Percentiles rank a stretch among this genome's conserved stretches.
Conservation (phyloP, 2,113 vertebrate genomes). For the Triplophysa rosa region DNA sequence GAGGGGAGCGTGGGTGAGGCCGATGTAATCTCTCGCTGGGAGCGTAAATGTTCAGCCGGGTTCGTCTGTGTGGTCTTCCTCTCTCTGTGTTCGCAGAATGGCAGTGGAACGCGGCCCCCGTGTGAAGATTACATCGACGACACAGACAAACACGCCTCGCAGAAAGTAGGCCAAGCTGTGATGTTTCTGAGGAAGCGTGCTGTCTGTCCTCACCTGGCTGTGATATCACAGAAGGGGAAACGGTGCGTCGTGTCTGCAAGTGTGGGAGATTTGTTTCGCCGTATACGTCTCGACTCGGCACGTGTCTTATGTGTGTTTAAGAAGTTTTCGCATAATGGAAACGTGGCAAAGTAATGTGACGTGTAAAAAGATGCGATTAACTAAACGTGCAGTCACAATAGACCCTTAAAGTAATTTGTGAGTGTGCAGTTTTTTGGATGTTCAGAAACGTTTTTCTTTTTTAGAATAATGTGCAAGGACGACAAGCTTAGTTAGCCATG, state of each 20-base stretch:
- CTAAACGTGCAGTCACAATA: not conserved
- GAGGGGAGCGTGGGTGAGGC: slow-evolving; percentile 54
- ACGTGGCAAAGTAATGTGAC: not conserved
- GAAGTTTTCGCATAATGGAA: slow-evolving; percentile 15
- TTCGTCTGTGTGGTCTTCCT: slow-evolving; percentile 53
- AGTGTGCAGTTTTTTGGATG: too few species aligned
- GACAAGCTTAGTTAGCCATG: too few species aligned
- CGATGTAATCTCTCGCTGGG: slow-evolving; percentile 61
- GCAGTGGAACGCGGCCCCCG: slow-evolving; percentile 31
- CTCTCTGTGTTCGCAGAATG: slow-evolving; percentile 16
- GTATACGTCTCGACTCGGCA: not conserved
- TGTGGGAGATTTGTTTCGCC: slow-evolving; percentile 19
- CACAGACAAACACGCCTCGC: slow-evolving; percentile 49
- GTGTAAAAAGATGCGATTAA: not conserved
- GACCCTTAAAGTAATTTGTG: not conserved
- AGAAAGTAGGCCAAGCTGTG: slow-evolving; percentile 70
- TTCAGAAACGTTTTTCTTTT: too few species aligned
- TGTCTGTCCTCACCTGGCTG: slow-evolving; percentile 59
- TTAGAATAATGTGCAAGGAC: too few species aligned
- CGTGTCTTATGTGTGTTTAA: not conserved
- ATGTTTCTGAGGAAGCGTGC: slow-evolving; percentile 67
- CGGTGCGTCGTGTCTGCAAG: not conserved
- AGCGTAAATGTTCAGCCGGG: slow-evolving; percentile 53
- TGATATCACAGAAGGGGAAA: slow-evolving; percentile 42
- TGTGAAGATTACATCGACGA: slow-evolving; percentile 70